Evolutionary conservation across 2,113 vertebrate genomes (phyloP), one percentile per base, ranked within the genome.

Genomic region (Morphnarchus princeps): DNA sequence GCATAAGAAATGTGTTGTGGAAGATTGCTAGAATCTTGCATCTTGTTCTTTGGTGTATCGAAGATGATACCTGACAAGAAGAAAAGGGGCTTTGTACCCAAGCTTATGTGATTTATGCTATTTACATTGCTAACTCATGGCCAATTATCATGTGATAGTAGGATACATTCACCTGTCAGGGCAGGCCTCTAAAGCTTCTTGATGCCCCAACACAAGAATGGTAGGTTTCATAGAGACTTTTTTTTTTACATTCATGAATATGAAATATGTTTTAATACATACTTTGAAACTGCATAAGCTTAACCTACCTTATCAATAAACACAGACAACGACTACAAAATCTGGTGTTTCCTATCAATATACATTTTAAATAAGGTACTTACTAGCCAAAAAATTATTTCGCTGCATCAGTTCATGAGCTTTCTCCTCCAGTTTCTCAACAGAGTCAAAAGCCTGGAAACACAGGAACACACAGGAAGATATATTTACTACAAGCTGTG

Each of bases 301-400:
- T 78, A 70, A 65, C 20, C 16, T 70, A 77, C 16, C 4, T 72
- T 58, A 61, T 14, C 26, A 54, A 61, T 13, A 84, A 83, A 69
- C 24, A 81, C 10, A 61, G 49, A 40, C 11, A 73, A 76, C 22
- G 34, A 22, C 16, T 80, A 49, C 19, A 36, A 72, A 84, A 3
- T 21, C 38, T 11, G 9, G 31, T 7, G 8, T 42, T 69, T 74
- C 54, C 8, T 18, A 11, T 66, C 31, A 67, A n/a, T 15, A 73
- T 16, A 3, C 3, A 26, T 93, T 78, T 84, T 28, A 62, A 57
- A 42, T 50, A 32, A 42, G 3, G 21, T 62, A 98, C 98, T 98
- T 97, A 98, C 98, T 98, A 86, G 98, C 98, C 95, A 98, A 93
- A 66, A 98, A 96, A 69, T 87, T 91, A 36, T 98, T 98, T 73